phyloP scores from a whole-genome alignment of 1,140 invertebrate species.

The Mercenaria mercenaria region DNA sequence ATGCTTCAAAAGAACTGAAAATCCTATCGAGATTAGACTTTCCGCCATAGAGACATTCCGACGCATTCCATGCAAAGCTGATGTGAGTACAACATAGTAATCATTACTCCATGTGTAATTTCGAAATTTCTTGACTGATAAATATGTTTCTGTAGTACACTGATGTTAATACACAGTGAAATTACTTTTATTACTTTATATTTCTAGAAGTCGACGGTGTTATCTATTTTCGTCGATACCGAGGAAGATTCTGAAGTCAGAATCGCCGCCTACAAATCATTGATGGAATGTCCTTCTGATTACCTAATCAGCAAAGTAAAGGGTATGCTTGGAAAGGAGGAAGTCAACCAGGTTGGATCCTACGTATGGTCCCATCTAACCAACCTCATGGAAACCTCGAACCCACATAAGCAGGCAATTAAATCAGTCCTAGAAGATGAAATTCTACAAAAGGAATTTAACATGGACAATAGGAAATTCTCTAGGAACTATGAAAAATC shows the following conservation, averaged over 20 bases:
- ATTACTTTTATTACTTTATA: constrained; percentile 40
- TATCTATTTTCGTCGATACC: constrained; percentile 91
- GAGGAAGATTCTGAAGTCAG: constrained; percentile 93
- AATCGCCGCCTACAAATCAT: constrained; percentile 94
- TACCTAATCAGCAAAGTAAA: constrained; percentile 91
- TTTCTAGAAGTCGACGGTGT: constrained; percentile 79
- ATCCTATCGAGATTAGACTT: constrained; percentile 91
- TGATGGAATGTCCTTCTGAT: constrained; percentile 95
- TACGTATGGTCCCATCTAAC: constrained; percentile 97
- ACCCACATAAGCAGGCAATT: constrained; percentile 93
- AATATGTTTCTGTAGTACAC: no score
- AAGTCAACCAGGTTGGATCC: constrained; percentile 97
- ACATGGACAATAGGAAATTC: constrained; percentile 93
- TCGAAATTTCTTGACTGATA: no score
- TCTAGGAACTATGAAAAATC: constrained; percentile 92
- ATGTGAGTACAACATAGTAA: constrained; percentile 87
- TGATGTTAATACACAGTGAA: no score
- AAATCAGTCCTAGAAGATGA: constrained; percentile 93
- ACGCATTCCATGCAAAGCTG: constrained; percentile 89
- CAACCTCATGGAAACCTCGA: constrained; percentile 94
- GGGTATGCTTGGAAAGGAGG: constrained; percentile 90
- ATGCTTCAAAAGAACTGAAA: constrained; percentile 90
- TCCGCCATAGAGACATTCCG: constrained; percentile 93
- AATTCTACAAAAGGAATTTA: constrained; percentile 91
- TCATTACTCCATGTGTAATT: no score